Conservation (phyloP, 2,113 vertebrate genomes). For the Tragelaphus buxtoni region DNA sequence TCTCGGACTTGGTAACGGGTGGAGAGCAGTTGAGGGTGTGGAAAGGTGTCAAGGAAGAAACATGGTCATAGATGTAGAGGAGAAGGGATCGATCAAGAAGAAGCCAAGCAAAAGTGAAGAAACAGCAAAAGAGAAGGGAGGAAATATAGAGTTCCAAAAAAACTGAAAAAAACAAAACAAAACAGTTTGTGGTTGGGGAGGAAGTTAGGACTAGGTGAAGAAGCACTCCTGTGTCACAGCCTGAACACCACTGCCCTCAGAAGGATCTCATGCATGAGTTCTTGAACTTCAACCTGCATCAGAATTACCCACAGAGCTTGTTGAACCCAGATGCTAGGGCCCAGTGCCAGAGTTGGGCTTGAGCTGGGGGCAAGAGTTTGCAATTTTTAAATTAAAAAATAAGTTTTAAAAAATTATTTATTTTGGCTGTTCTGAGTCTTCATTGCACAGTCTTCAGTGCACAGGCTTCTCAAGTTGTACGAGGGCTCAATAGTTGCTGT, state of each 20-base stretch:
- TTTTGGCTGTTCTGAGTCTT: background rate
- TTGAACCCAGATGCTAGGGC: background rate
- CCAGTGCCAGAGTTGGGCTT: background rate
- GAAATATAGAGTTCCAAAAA: background rate
- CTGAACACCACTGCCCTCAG: background rate
- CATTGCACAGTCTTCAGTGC: background rate
- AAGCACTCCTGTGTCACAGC: background rate
- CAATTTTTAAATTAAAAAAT: background rate
- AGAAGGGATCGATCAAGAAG: background rate
- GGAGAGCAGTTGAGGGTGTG: background rate
- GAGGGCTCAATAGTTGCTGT: background rate
- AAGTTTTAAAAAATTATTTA: background rate
- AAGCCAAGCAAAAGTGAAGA: background rate
- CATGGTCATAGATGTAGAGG: background rate
- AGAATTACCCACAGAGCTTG: background rate
- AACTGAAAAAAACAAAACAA: background rate
- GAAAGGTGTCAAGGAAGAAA: background rate
- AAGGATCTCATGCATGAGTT: background rate
- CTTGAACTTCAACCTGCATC: background rate
- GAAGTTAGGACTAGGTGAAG: too few species aligned
- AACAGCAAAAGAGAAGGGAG: background rate
- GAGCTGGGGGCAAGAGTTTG: background rate
- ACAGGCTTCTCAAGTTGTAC: background rate
- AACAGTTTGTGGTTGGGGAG: background rate
- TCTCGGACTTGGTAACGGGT: background rate